These are phyloP conservation scores for Batillaria attramentaria DNA, from an alignment of 1,140 invertebrate species.

Conservation along the genomic window DNA sequence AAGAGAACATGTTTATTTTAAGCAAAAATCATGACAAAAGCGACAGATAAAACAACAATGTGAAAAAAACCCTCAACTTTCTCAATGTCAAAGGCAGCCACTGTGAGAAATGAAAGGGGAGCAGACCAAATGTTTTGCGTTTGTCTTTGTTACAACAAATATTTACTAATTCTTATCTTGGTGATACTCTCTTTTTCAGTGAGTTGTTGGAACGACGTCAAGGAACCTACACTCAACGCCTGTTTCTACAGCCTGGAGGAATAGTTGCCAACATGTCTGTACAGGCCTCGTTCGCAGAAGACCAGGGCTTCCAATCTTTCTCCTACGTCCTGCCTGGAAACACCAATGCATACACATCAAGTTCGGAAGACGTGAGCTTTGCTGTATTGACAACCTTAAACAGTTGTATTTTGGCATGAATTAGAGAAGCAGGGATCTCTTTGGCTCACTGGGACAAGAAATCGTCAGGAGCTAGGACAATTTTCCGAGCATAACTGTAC, in stretches of 20 bases:
- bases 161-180: not conserved
- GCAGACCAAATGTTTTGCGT: not conserved
- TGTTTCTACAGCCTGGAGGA: slow-evolving; percentile 45
- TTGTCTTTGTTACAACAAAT: too few species aligned
- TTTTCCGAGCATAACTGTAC: too few species aligned
- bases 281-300: slow-evolving; percentile 38
- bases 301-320: slow-evolving; percentile 42
- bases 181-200: not conserved
- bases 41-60: not conserved
- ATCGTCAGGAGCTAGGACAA: too few species aligned
- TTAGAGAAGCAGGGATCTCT: too few species aligned
- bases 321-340: slow-evolving; percentile 25
- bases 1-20: not conserved
- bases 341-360: not conserved
- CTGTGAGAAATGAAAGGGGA: not conserved
- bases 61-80: too few species aligned
- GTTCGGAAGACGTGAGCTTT: not conserved
- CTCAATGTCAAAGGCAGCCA: too few species aligned
- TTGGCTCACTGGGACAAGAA: too few species aligned
- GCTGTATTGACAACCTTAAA: too few species aligned
- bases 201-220: slow-evolving; percentile 45
- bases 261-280: slow-evolving; percentile 43
- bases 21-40: not conserved
- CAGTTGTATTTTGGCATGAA: too few species aligned
- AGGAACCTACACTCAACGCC: slow-evolving; percentile 42